Conservation (phyloP, 2,888 invertebrate genomes). For the Aethes cnicana region DNA sequence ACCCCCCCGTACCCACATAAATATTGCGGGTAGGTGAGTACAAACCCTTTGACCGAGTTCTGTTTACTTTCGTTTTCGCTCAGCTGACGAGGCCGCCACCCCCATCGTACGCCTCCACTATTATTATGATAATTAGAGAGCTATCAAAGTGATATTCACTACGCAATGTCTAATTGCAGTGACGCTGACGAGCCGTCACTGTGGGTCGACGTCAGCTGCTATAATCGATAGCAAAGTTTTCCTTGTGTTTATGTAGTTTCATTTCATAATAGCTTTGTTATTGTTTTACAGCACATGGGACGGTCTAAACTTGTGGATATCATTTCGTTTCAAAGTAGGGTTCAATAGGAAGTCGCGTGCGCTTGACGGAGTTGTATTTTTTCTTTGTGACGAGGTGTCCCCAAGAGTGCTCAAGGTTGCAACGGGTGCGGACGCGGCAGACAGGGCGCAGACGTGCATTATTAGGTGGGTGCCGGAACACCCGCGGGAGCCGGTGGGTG, state of each 20-base stretch:
- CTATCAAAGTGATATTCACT: constrained; percentile 63
- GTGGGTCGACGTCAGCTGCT: constrained; percentile 19
- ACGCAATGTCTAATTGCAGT: constrained; percentile 50
- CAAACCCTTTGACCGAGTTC: constrained; percentile 84
- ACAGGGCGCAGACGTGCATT: constrained; percentile 82
- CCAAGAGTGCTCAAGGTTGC: constrained; percentile 75
- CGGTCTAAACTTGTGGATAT: neutral
- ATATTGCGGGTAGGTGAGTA: constrained; percentile 82
- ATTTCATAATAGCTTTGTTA: constrained; percentile 7
- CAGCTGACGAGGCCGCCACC: constrained; percentile 79
- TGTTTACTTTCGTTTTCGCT: constrained; percentile 83
- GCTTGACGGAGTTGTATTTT: constrained; percentile 35
- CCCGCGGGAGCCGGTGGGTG: constrained; percentile 66
- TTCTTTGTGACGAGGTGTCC: constrained; percentile 51
- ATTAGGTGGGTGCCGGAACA: constrained; percentile 82
- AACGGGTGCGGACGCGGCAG: constrained; percentile 78
- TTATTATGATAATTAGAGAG: constrained; percentile 80
- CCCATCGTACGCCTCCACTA: constrained; percentile 67
- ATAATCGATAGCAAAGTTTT: constrained; percentile 19
- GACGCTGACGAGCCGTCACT: constrained; percentile 36
- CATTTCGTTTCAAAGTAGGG: neutral
- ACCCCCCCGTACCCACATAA: constrained; percentile 78
- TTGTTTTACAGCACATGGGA: constrained; percentile 6
- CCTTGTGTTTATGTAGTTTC: constrained; percentile 15
- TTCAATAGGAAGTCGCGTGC: neutral